Percentiles rank a stretch among this genome's conserved stretches.
Evolutionary conservation across 2,888 invertebrate genomes (phyloP).

Genomic region (Agriopis aurantiaria): DNA sequence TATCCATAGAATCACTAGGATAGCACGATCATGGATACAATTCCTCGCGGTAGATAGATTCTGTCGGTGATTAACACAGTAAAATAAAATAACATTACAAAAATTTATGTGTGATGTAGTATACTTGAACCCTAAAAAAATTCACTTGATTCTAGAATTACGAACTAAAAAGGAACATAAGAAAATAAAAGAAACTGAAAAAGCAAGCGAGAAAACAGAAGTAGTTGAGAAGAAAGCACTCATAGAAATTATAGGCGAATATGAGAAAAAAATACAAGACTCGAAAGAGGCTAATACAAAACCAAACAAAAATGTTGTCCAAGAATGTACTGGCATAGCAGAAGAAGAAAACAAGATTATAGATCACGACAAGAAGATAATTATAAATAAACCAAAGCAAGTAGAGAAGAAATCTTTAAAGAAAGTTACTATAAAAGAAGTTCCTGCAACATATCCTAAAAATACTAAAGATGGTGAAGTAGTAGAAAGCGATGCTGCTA

Average conservation of each 20-base stretch:
- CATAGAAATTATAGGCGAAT: slow-evolving; percentile 68
- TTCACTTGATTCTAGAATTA: slow-evolving; percentile 47
- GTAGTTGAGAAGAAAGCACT: slow-evolving; percentile 65
- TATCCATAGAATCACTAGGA: too few relatives aligned
- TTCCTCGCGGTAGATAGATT: too few relatives aligned
- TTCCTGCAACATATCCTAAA: slow-evolving; percentile 34
- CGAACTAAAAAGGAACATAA: slow-evolving; percentile 46
- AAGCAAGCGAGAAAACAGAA: slow-evolving; percentile 48
- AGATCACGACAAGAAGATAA: slow-evolving; percentile 63
- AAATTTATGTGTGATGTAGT: too few relatives aligned
- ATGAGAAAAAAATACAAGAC: slow-evolving; percentile 48
- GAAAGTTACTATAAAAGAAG: slow-evolving; percentile 56
- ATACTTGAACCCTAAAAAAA: too few relatives aligned
- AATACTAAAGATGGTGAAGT: slow-evolving; percentile 36
- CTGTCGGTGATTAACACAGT: too few relatives aligned
- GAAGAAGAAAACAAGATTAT: slow-evolving; percentile 60
- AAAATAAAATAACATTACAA: too few relatives aligned
- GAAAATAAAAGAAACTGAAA: slow-evolving; percentile 53
- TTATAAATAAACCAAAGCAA: slow-evolving; percentile 47
- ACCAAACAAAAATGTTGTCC: slow-evolving; percentile 37
- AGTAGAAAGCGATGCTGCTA: slow-evolving; percentile 41
- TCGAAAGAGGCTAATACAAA: slow-evolving; percentile 41
- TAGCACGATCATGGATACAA: too few relatives aligned
- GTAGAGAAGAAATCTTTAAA: slow-evolving; percentile 47
- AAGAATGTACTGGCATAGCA: slow-evolving; percentile 49